Conservation (phyloP, 2,113 vertebrate species). For the Cettia cetti region DNA sequence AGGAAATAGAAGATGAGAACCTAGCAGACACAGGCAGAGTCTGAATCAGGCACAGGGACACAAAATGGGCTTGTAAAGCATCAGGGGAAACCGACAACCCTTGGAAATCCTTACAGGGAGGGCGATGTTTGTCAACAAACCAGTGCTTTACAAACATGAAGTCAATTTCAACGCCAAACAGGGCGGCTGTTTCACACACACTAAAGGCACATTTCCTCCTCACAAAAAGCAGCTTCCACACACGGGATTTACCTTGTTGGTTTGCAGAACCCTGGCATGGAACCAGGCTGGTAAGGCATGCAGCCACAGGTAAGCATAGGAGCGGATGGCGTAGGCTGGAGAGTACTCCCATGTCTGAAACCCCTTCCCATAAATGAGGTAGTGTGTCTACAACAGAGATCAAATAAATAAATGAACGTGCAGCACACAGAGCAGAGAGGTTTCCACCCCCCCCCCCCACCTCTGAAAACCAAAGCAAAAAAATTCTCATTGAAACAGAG, state of each 20-base stretch:
- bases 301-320: constrained; percentile 94
- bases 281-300: constrained; percentile 92
- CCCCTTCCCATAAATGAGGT: constrained; percentile 95
- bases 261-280: constrained; percentile 91
- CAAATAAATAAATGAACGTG: not conserved
- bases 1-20: constrained; percentile 98
- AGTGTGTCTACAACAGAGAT: constrained; percentile 82
- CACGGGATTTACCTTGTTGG: constrained; percentile 85
- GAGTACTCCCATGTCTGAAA: constrained; percentile 99
- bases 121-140: not conserved
- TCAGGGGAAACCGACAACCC: not conserved
- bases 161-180: not conserved
- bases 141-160: accelerated
- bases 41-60: not conserved
- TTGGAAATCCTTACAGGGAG: not conserved
- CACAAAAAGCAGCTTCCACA: not conserved
- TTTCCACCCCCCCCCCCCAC: too few species aligned
- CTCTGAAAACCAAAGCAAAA: not conserved
- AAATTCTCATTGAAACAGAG: not conserved
- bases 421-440: not conserved
- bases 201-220: not conserved
- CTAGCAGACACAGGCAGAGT: constrained; percentile 66
- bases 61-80: not conserved
- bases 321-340: constrained; percentile 91
- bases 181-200: not conserved